Base-by-base conservation (phyloP, 1,140 invertebrate genomes). In the Drosophila nigrodunni region DNA sequence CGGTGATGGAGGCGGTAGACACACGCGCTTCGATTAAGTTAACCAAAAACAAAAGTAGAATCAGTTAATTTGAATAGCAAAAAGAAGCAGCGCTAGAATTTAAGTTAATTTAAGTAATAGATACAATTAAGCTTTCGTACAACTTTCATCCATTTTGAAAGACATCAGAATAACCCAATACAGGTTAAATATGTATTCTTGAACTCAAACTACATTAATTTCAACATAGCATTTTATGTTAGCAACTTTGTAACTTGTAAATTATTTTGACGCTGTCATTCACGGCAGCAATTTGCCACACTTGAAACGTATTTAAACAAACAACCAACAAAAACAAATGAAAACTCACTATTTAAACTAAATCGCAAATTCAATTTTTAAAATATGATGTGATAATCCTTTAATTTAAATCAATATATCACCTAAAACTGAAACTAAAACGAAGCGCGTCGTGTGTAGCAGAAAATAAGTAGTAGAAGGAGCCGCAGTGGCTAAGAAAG, bases 21-120 rank as follows among this genome's bases (percentile, higher is more conserved):
- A 94, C 83, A 93, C 93, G 83, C 91, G 93, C 92, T 94, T 94
- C 90, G 93, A 94, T 78, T 92, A 90, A 73, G 47, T 70, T 73
- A 58, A 55, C 72, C 25, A 70, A 76, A 62, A 61, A 75, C 68
- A 68, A 70, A 81, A 10, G 37, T 77, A 87, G 79, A 39, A 88
- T 64, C 82, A 88, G 74, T 80, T 90, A 74, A 80, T 88, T 83
- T 89, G 71, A 78, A 78, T 91, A 89, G 78, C 90, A 80, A 90
- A 30, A 89, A 82, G 83, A 83, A 77, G 82, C 81, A 74, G 78
- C 74, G 18, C 74, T 89, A 89, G 86, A 47, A 41, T 59, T 80
- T 89, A 89, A 89, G 85, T 89, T 90, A 89, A 76, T 41, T 72
- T 89, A 89, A 89, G 85, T 81, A 57, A 78, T 74, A 83, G 77